Conservation (phyloP, 2,888 invertebrate genomes). For the Tetragnatha montana region DNA sequence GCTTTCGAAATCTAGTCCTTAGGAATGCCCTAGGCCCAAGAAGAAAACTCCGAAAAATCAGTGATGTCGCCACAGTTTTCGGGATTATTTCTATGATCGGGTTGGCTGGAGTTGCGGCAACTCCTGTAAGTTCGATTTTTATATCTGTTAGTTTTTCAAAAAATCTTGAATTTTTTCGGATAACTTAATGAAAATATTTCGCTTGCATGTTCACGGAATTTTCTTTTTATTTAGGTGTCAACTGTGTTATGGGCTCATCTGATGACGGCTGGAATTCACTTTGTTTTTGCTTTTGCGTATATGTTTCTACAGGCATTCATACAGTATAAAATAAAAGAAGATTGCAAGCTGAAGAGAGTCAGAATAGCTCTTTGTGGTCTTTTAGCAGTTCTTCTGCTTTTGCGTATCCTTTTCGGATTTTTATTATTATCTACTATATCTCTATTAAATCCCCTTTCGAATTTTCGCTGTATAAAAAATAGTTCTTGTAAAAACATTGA, state of each 20-base stretch:
- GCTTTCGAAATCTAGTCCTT: neutral
- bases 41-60: neutral
- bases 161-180: neutral
- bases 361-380: slow-evolving; percentile 1
- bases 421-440: no score
- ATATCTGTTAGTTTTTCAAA: neutral
- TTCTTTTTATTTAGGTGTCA: slow-evolving; percentile 30
- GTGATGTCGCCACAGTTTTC: neutral
- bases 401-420: slow-evolving; percentile 37
- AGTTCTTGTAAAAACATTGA: no score
- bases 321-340: neutral
- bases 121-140: slow-evolving; percentile 42
- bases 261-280: slow-evolving; percentile 21
- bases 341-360: neutral
- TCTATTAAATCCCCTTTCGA: no score
- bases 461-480: no score
- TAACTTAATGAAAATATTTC: neutral
- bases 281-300: slow-evolving; percentile 6
- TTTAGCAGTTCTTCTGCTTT: neutral
- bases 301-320: slow-evolving; percentile 5
- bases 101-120: slow-evolving; percentile 47
- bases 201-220: neutral
- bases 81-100: slow-evolving; percentile 40
- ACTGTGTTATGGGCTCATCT: slow-evolving; percentile 29
- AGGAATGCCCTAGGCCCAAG: neutral